phyloP scores from a whole-genome alignment of 2,888 invertebrate genomes.

The Mesorhabditis spiculigera region DNA sequence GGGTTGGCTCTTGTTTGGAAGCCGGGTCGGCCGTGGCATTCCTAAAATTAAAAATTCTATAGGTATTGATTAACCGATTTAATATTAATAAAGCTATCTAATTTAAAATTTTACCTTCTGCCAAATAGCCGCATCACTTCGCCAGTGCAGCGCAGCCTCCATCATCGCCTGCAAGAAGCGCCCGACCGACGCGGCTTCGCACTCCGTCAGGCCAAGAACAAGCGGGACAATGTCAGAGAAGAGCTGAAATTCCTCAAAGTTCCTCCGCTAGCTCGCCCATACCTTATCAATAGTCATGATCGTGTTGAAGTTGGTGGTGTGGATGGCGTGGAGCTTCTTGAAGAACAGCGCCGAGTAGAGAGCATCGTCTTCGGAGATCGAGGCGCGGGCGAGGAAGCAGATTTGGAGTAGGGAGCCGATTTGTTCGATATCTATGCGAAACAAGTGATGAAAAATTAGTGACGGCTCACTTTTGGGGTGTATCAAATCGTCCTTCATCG shows the following conservation, averaged over 20 bases:
- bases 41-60: constrained; percentile 62
- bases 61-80: background rate
- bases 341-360: constrained; percentile 66
- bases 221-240: constrained; percentile 97
- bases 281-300: constrained; percentile 94
- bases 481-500: constrained; percentile 20
- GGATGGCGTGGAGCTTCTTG: constrained; percentile 85
- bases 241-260: constrained; percentile 68
- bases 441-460: background rate
- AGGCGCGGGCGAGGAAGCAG: constrained; percentile 92
- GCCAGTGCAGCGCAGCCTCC: constrained; percentile 94
- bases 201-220: constrained; percentile 94
- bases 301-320: constrained; percentile 89
- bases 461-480: background rate
- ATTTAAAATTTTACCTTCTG: constrained; percentile 67
- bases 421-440: constrained; percentile 9
- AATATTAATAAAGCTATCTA: constrained; percentile 8
- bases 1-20: constrained; percentile 68
- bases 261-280: background rate
- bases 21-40: constrained; percentile 93
- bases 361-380: constrained; percentile 84
- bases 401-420: constrained; percentile 68
- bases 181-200: constrained; percentile 93
- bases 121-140: constrained; percentile 81
- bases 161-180: constrained; percentile 79